These are phyloP conservation scores for Bombycilla garrulus DNA, from an alignment of 2,113 vertebrate genomes.

Conservation along the genomic window DNA sequence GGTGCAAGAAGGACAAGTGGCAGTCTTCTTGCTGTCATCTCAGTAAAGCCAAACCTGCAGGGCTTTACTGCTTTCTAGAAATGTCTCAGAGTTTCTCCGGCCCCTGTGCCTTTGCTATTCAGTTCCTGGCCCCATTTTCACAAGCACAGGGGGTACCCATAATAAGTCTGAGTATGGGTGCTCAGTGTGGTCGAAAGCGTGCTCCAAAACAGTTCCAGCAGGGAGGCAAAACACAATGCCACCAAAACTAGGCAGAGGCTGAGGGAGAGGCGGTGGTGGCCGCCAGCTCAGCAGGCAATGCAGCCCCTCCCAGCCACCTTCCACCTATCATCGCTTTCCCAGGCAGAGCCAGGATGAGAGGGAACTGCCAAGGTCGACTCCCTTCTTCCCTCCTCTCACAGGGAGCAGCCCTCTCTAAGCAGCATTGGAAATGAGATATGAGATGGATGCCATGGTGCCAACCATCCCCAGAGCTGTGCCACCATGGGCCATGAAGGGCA, in stretches of 20 bases:
- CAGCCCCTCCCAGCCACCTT: neutral
- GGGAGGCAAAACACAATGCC: neutral
- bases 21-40: neutral
- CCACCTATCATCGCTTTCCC: fast-evolving
- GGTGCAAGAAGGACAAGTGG: fast-evolving
- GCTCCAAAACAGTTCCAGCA: neutral
- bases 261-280: neutral
- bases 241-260: neutral
- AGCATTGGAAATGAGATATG: neutral
- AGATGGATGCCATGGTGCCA: neutral
- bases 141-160: neutral
- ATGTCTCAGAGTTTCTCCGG: neutral
- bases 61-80: neutral
- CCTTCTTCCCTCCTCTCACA: neutral
- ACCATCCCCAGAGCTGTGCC: neutral
- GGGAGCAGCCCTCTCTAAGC: neutral
- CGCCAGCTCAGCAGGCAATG: neutral
- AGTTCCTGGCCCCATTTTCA: neutral
- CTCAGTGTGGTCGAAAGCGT: neutral
- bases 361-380: neutral
- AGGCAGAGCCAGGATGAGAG: neutral
- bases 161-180: neutral
- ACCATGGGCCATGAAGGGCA: fast-evolving
- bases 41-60: neutral
- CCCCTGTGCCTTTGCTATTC: neutral